Percentiles rank a stretch among this genome's conserved stretches.
phyloP scores from a whole-genome alignment of 2,888 invertebrate genomes.

The Nomada fabriciana region DNA sequence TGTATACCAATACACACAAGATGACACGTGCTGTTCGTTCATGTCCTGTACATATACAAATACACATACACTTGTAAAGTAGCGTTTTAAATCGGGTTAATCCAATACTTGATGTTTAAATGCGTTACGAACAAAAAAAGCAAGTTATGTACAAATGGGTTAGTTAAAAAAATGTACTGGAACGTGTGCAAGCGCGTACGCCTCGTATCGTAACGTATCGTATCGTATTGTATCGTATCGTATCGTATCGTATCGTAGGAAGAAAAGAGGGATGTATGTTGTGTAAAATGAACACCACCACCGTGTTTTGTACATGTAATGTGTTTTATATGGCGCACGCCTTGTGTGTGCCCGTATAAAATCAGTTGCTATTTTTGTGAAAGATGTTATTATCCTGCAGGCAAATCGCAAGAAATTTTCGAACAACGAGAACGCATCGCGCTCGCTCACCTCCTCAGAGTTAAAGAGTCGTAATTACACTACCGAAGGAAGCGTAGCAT shows the following conservation, averaged over 20 bases:
- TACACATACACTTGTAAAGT: slow-evolving; percentile 35
- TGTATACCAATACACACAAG: not conserved
- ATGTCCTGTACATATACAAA: not conserved
- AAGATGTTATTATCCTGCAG: not conserved
- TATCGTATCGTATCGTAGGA: slow-evolving; percentile 16
- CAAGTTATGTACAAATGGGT: slow-evolving; percentile 84
- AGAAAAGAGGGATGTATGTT: not conserved
- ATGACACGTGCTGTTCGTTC: not conserved
- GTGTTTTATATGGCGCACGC: not conserved
- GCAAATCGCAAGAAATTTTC: not conserved
- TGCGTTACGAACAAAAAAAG: slow-evolving; percentile 84
- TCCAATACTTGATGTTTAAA: slow-evolving; percentile 76
- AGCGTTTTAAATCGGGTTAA: slow-evolving; percentile 76
- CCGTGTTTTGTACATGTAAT: not conserved
- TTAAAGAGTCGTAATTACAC: slow-evolving; percentile 77
- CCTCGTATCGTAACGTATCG: slow-evolving; percentile 40
- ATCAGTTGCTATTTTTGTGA: not conserved
- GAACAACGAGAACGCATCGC: slow-evolving; percentile 52
- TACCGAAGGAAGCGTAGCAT: slow-evolving; percentile 84
- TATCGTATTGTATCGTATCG: slow-evolving; percentile 28
- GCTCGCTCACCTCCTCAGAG: slow-evolving; percentile 70
- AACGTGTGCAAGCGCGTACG: slow-evolving; percentile 67
- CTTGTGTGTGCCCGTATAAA: not conserved
- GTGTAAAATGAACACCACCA: slow-evolving; percentile 22
- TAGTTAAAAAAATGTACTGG: slow-evolving; percentile 77